phyloP scores from a whole-genome alignment of 2,113 vertebrate genomes.

The Ploceus nigricollis region DNA sequence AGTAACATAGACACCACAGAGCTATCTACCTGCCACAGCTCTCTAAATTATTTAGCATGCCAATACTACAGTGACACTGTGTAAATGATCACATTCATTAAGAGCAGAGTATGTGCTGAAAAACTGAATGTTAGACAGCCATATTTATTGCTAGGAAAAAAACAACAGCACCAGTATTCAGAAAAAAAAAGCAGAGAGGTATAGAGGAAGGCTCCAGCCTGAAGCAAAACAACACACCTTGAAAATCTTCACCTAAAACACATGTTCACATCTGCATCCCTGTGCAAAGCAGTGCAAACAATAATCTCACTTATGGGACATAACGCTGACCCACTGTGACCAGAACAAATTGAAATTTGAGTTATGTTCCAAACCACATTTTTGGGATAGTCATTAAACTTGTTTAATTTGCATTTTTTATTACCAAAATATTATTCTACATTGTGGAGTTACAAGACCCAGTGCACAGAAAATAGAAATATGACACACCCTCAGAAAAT shows the following conservation, averaged over 20 bases:
- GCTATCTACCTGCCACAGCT: slow-evolving; percentile 68
- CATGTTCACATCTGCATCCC: neutral
- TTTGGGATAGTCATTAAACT: neutral
- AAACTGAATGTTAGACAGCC: slow-evolving; percentile 49
- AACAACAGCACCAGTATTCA: neutral
- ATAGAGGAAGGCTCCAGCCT: neutral
- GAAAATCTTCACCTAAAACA: neutral
- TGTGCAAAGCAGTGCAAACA: neutral
- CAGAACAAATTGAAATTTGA: neutral
- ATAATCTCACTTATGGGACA: neutral
- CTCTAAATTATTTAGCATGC: slow-evolving; percentile 74
- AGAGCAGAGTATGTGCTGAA: slow-evolving; percentile 29
- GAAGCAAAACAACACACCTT: neutral
- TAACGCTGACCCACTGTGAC: neutral
- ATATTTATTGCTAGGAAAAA: slow-evolving; percentile 35
- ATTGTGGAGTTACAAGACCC: neutral
- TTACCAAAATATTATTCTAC: neutral
- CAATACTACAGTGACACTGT: slow-evolving; percentile 62
- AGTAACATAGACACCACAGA: slow-evolving; percentile 68
- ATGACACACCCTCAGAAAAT: neutral
- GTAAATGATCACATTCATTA: slow-evolving; percentile 73
- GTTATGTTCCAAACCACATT: neutral
- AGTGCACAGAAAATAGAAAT: neutral
- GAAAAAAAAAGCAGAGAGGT: neutral
- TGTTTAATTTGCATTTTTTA: neutral